These are phyloP conservation scores for Menidia menidia DNA, from an alignment of 2,797 vertebrate species.

Conservation along the genomic window DNA sequence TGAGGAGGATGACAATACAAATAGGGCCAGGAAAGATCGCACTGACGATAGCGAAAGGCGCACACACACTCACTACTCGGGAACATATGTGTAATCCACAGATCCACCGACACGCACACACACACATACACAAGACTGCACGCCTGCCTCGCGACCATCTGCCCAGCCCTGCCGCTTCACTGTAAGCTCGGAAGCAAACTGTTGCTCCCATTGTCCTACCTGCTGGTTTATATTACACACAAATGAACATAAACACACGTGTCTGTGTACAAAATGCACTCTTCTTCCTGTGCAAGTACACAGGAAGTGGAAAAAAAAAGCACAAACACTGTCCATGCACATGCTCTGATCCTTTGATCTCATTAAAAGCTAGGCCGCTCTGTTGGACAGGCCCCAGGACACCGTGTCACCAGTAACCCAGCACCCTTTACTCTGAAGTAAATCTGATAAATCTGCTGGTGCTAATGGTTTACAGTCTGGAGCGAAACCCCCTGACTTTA, in stretches of 20 bases:
- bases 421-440: slow-evolving; percentile 33
- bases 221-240: slow-evolving; percentile 48
- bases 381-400: slow-evolving; percentile 55
- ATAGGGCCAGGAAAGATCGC: not conserved
- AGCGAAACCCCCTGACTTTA: slow-evolving; percentile 2
- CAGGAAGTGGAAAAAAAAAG: slow-evolving; percentile 16
- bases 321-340: slow-evolving; percentile 14
- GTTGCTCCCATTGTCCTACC: slow-evolving; percentile 56
- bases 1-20: too few species aligned
- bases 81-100: not conserved
- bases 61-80: not conserved
- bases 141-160: slow-evolving; percentile 56
- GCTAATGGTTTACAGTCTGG: not conserved
- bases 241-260: slow-evolving; percentile 2
- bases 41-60: not conserved
- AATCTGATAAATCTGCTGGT: slow-evolving; percentile 22
- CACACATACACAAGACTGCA: slow-evolving; percentile 2
- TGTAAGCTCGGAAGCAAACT: slow-evolving; percentile 55
- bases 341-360: slow-evolving; percentile 74
- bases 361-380: slow-evolving; percentile 64
- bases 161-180: slow-evolving; percentile 47
- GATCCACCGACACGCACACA: not conserved
- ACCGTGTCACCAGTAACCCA: slow-evolving; percentile 46
- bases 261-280: not conserved
- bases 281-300: slow-evolving; percentile 5